These are phyloP conservation scores for Phenganax stokvisi DNA, from an alignment of 92 coral and sea anemone species.

Conservation along the genomic window DNA sequence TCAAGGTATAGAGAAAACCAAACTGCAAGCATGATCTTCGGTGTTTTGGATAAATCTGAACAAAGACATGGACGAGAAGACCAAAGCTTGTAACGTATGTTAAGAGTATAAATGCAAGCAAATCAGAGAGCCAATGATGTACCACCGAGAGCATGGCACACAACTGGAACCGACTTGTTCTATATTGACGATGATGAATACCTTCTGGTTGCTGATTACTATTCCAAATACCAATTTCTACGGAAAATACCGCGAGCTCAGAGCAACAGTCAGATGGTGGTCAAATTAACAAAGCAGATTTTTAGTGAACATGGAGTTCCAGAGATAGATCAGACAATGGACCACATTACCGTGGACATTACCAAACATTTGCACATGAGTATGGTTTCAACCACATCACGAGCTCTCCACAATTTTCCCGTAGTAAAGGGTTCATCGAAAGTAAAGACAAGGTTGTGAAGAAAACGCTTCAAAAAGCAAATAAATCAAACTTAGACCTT, in stretches of 20 bases:
- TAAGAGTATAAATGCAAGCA: slow-evolving; percentile 15
- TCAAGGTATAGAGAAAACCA: neutral
- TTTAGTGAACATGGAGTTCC: slow-evolving; percentile 55
- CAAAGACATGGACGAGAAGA: slow-evolving; percentile 52
- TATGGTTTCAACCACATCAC: slow-evolving; percentile 55
- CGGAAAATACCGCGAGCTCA: slow-evolving; percentile 56
- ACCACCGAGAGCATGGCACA: slow-evolving; percentile 39
- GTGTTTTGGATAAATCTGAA: slow-evolving; percentile 50
- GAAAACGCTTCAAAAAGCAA: no score
- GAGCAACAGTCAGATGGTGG: slow-evolving; percentile 50
- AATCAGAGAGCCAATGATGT: slow-evolving; percentile 31
- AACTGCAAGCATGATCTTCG: slow-evolving; percentile 45
- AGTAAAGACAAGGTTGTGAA: slow-evolving; percentile 47
- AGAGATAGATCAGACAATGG: slow-evolving; percentile 52
- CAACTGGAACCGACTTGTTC: slow-evolving; percentile 30
- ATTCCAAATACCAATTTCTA: slow-evolving; percentile 49
- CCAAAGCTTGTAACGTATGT: slow-evolving; percentile 26
- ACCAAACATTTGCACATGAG: slow-evolving; percentile 46
- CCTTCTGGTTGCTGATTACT: slow-evolving; percentile 20
- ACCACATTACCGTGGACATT: slow-evolving; percentile 47
- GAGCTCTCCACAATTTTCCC: slow-evolving; percentile 55
- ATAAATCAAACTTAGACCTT: slow-evolving; percentile 48
- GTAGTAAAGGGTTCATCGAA: slow-evolving; percentile 51
- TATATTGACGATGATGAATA: slow-evolving; percentile 26
- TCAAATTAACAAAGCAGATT: slow-evolving; percentile 46